phyloP scores from a whole-genome alignment of 2,888 invertebrate genomes.

The Drosophila subquinaria region DNA sequence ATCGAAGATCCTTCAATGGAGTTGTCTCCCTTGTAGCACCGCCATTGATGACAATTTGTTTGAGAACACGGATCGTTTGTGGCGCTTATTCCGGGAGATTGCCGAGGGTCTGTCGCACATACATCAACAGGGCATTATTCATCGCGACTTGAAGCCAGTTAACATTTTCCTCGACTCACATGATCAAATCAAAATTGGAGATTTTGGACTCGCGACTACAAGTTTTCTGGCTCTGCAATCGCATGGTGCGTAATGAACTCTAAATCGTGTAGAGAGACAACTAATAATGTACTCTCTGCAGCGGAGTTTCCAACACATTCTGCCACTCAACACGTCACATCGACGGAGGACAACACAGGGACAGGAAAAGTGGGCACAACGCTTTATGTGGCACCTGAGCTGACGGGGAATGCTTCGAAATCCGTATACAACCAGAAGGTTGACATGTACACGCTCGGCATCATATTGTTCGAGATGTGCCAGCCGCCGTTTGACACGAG shows the following conservation, averaged over 20 bases:
- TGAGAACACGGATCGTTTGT: constrained; percentile 92
- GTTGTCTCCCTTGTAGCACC: constrained; percentile 86
- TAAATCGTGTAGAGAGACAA: accelerated
- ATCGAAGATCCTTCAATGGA: neutral
- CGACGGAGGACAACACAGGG: constrained; percentile 85
- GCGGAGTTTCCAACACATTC: constrained; percentile 59
- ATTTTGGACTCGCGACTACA: constrained; percentile 98
- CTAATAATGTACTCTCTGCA: constrained; percentile 22
- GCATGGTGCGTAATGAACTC: constrained; percentile 56
- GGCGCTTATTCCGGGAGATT: constrained; percentile 97
- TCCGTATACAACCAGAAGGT: constrained; percentile 95
- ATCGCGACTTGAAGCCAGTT: constrained; percentile 93
- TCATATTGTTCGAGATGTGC: constrained; percentile 98
- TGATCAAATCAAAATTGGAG: constrained; percentile 98
- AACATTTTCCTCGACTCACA: constrained; percentile 98
- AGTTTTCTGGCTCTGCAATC: constrained; percentile 87
- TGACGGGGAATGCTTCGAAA: constrained; percentile 89
- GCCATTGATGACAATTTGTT: constrained; percentile 94
- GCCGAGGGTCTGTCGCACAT: constrained; percentile 95
- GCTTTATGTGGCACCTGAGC: constrained; percentile 97
- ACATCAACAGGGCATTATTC: constrained; percentile 96
- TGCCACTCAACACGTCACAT: constrained; percentile 61
- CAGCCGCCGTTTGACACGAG: constrained; percentile 93
- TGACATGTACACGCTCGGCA: constrained; percentile 94
- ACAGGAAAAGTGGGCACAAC: constrained; percentile 97